phyloP scores from a whole-genome alignment of 2,797 vertebrate species.

The Sebastes paucispinis region DNA sequence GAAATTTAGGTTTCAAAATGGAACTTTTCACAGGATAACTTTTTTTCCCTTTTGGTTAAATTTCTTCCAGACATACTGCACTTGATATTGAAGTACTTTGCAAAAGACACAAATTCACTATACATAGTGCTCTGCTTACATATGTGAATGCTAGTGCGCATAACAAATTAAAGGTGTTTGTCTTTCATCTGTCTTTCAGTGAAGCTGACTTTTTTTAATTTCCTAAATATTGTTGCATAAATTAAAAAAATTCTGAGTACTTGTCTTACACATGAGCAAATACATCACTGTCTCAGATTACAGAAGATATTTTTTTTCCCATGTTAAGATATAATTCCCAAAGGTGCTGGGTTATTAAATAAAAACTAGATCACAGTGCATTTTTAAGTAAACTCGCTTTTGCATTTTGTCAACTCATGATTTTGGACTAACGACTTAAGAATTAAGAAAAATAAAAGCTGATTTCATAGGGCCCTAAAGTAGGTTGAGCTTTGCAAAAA shows the following conservation, averaged over 20 bases:
- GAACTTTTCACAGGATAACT: slow-evolving; percentile 6
- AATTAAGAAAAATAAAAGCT: background rate
- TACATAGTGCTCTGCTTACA: background rate
- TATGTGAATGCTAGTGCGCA: slow-evolving; percentile 21
- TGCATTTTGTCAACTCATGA: background rate
- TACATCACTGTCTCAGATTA: background rate
- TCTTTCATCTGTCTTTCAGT: slow-evolving; percentile 35
- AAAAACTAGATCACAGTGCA: background rate
- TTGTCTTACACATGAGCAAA: background rate
- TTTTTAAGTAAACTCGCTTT: background rate
- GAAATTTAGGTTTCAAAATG: slow-evolving; percentile 17
- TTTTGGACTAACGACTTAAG: slow-evolving; percentile 1
- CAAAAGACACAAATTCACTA: background rate
- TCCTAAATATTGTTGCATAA: slow-evolving; percentile 18
- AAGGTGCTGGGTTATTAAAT: background rate
- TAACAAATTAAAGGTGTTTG: background rate
- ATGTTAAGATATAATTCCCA: background rate
- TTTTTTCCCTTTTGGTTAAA: slow-evolving; percentile 9
- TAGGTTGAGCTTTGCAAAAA: slow-evolving; percentile 4
- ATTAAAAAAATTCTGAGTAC: background rate
- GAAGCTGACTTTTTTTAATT: slow-evolving; percentile 10
- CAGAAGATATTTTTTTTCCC: background rate
- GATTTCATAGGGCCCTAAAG: slow-evolving; percentile 12
- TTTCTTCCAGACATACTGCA: slow-evolving; percentile 9
- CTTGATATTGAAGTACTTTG: slow-evolving; percentile 8